Conservation (phyloP, 2,113 vertebrate genomes). For the Abramis brama region DNA sequence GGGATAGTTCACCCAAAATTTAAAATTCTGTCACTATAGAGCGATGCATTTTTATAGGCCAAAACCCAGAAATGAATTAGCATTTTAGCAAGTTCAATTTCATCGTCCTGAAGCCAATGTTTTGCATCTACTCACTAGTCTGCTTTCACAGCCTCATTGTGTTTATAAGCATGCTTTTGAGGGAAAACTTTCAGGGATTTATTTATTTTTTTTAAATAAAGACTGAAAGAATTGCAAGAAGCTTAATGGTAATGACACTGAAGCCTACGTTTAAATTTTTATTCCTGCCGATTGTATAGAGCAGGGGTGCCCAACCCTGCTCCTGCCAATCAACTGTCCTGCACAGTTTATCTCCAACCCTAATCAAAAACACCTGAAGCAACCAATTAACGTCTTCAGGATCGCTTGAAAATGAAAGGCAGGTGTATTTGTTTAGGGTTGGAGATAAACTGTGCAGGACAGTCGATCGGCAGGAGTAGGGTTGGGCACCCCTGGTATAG, state of each 20-base stretch:
- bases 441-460: no score
- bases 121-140: background rate
- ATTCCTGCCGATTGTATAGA: background rate
- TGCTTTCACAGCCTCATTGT: background rate
- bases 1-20: slow-evolving; percentile 18
- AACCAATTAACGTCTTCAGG: no score
- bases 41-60: background rate
- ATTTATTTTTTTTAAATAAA: background rate
- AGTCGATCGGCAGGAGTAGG: no score
- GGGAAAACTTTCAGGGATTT: background rate
- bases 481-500: no score
- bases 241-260: background rate
- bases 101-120: background rate
- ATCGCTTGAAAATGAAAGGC: no score
- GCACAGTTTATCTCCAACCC: no score
- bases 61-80: background rate
- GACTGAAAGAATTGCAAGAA: background rate
- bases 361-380: no score
- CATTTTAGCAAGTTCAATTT: background rate
- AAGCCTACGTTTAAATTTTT: background rate
- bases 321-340: no score
- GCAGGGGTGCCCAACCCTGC: no score
- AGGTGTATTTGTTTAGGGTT: no score
- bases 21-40: background rate
- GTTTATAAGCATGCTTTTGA: background rate